Percentiles rank a stretch among this genome's conserved stretches.
Evolutionary conservation across 2,888 invertebrate species (phyloP).

Genomic region (Meliscaeva auricollis): DNA sequence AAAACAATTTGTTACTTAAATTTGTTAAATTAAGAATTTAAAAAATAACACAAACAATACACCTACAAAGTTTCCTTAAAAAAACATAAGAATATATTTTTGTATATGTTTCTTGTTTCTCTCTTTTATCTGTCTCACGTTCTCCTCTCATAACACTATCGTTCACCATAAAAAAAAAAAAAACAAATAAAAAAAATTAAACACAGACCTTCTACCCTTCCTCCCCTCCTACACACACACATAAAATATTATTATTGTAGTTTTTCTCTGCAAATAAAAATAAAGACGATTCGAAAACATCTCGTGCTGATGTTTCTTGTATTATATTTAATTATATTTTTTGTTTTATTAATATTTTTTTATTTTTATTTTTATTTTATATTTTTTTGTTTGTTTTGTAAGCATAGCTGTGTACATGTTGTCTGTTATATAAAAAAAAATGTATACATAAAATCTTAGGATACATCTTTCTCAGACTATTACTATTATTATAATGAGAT

Average conservation of each 20-base stretch:
- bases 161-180: slow-evolving; percentile 6
- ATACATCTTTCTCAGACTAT: slow-evolving; percentile 20
- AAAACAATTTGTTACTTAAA: slow-evolving; percentile 59
- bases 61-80: slow-evolving; percentile 30
- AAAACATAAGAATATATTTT: slow-evolving; percentile 28
- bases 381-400: slow-evolving; percentile 41
- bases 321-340: slow-evolving; percentile 59
- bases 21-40: slow-evolving; percentile 49
- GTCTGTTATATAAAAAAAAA: slow-evolving; percentile 51
- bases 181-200: neutral
- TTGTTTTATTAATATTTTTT: too few relatives aligned
- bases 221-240: neutral
- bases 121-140: neutral
- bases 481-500: slow-evolving; percentile 32
- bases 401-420: slow-evolving; percentile 66
- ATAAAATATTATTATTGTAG: slow-evolving; percentile 32
- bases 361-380: slow-evolving; percentile 47
- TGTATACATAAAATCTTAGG: slow-evolving; percentile 1
- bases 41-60: slow-evolving; percentile 7
- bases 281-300: slow-evolving; percentile 45
- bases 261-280: slow-evolving; percentile 41
- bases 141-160: slow-evolving; percentile 4
- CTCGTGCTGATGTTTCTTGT: slow-evolving; percentile 51
- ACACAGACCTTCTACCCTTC: neutral
- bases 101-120: slow-evolving; percentile 23